Evolutionary conservation across 2,797 vertebrate genomes (phyloP).

Genomic region (Artibeus jamaicensis): DNA sequence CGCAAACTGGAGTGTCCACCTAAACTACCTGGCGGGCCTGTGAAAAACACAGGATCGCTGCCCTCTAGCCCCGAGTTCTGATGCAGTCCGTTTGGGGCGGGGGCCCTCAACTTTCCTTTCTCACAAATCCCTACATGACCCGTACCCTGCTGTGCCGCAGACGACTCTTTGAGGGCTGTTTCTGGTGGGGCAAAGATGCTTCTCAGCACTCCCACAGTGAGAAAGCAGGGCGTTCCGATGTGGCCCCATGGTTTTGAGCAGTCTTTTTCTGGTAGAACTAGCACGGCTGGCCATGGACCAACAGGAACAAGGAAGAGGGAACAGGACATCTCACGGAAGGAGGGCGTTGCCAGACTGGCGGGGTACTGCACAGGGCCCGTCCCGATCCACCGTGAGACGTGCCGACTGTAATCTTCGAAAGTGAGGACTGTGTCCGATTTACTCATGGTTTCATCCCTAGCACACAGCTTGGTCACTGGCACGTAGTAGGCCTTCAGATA

Average conservation of each 20-base stretch:
- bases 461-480: rapidly evolving
- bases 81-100: not conserved
- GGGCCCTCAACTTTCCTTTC: too few relatives aligned
- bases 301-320: not conserved
- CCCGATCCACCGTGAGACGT: not conserved
- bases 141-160: not conserved
- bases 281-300: not conserved
- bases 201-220: rapidly evolving
- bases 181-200: not conserved
- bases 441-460: not conserved
- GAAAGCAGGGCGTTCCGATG: not conserved
- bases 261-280: not conserved
- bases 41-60: too few relatives aligned
- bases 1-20: rapidly evolving
- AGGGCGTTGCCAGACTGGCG: not conserved
- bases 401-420: rapidly evolving
- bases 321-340: not conserved
- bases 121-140: not conserved
- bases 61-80: not conserved
- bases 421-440: not conserved
- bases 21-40: not conserved
- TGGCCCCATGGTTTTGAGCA: not conserved
- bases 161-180: too few relatives aligned
- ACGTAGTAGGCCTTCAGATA: rapidly evolving
- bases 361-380: too few relatives aligned